Conservation (phyloP, 2,113 vertebrate species). For the Choloepus hoffmanni region DNA sequence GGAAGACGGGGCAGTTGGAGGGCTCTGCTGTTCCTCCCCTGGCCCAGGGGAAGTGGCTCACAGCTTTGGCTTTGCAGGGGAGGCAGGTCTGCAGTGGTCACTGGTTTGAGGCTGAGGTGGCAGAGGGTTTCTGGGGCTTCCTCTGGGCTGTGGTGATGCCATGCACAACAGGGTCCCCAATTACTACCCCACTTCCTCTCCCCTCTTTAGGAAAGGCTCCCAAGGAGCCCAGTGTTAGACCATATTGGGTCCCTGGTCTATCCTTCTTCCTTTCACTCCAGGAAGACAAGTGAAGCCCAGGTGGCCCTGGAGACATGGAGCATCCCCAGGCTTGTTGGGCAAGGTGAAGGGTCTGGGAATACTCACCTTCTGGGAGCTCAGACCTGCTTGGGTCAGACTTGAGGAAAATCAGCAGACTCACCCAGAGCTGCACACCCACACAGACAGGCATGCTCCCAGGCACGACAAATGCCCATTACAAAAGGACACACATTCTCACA, state of each 20-base stretch:
- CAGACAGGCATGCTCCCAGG: background rate
- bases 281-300: background rate
- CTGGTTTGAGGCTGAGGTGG: background rate
- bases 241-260: background rate
- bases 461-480: background rate
- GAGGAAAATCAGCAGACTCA: conserved; percentile 64
- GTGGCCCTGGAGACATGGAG: background rate
- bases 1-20: background rate
- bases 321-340: background rate
- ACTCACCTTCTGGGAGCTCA: conserved; percentile 75
- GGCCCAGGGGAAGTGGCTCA: background rate
- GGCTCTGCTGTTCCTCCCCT: no score
- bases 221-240: background rate
- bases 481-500: background rate
- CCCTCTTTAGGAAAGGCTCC: background rate
- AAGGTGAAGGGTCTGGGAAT: conserved; percentile 50
- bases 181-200: no score
- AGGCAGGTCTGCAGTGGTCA: background rate
- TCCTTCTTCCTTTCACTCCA: background rate
- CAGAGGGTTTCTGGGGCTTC: background rate
- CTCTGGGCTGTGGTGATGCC: background rate
- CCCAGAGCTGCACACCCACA: conserved; percentile 3
- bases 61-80: background rate
- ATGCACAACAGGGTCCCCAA: background rate
- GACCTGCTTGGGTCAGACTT: conserved; percentile 38